Conservation (phyloP, 2,888 invertebrate genomes). For the Theodoxus fluviatilis region DNA sequence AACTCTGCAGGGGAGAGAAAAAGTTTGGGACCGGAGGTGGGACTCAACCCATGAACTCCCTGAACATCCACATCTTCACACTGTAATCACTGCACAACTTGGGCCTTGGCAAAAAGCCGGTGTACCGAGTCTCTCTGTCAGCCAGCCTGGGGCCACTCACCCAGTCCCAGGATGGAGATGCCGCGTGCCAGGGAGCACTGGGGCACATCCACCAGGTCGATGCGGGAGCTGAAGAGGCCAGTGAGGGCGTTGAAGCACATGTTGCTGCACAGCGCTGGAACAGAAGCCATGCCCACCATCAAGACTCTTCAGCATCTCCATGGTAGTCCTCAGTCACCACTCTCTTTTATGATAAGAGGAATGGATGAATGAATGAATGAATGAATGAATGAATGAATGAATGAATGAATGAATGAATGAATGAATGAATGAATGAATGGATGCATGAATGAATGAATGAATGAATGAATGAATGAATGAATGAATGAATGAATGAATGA, state of each 20-base stretch:
- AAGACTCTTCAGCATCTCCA: neutral
- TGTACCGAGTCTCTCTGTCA: neutral
- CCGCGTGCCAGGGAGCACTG: conserved; percentile 60
- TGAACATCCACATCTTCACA: neutral
- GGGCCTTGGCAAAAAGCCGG: too few relatives aligned
- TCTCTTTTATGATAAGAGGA: neutral
- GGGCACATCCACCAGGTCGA: conserved; percentile 61
- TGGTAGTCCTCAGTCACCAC: neutral
- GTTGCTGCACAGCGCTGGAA: conserved; percentile 60
- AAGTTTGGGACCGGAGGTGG: too few relatives aligned
- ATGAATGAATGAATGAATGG: conserved; percentile 4
- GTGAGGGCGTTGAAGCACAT: conserved; percentile 58
- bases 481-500: too few relatives aligned
- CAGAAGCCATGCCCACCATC: neutral
- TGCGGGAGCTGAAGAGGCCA: conserved; percentile 57
- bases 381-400: neutral
- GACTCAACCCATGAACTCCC: neutral
- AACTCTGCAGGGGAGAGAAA: too few relatives aligned
- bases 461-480: too few relatives aligned
- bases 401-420: conserved; percentile 14
- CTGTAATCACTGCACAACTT: neutral
- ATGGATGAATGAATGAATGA: too few relatives aligned
- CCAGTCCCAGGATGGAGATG: conserved; percentile 51
- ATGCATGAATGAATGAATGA: too few relatives aligned
- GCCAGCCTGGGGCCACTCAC: conserved; percentile 41